Evolutionary conservation across 2,797 vertebrate genomes (phyloP).

Genomic region (Spondyliosoma cantharus): DNA sequence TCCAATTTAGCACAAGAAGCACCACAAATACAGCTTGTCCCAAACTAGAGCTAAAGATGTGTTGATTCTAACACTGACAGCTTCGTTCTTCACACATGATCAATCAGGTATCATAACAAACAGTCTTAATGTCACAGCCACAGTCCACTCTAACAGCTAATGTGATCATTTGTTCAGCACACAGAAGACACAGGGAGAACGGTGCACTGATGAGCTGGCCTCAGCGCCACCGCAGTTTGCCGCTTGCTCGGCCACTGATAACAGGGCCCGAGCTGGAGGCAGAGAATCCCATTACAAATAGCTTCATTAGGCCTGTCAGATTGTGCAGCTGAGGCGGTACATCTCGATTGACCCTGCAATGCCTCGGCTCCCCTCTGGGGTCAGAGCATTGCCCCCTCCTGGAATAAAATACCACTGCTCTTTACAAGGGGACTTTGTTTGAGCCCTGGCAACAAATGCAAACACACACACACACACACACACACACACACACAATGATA

Average conservation of each 20-base stretch:
- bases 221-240: conserved; percentile 39
- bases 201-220: conserved; percentile 54
- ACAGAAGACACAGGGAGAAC: conserved; percentile 31
- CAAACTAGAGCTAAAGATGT: background rate
- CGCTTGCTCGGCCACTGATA: conserved; percentile 58
- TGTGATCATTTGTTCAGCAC: conserved; percentile 58
- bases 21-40: background rate
- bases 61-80: conserved; percentile 4
- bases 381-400: conserved; percentile 57
- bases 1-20: background rate
- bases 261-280: conserved; percentile 46
- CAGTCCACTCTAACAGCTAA: conserved; percentile 38
- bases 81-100: conserved; percentile 27
- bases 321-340: conserved; percentile 70
- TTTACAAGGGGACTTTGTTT: conserved; percentile 29
- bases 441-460: conserved; percentile 13
- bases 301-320: conserved; percentile 78
- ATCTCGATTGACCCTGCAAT: conserved; percentile 76
- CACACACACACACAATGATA: background rate
- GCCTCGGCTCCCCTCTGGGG: conserved; percentile 61
- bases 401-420: conserved; percentile 59
- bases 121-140: conserved; percentile 31
- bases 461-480: conserved; percentile 8
- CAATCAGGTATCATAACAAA: conserved; percentile 31
- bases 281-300: conserved; percentile 73